phyloP scores from a whole-genome alignment of 2,113 vertebrate species.

The Eubucco bourcierii region DNA sequence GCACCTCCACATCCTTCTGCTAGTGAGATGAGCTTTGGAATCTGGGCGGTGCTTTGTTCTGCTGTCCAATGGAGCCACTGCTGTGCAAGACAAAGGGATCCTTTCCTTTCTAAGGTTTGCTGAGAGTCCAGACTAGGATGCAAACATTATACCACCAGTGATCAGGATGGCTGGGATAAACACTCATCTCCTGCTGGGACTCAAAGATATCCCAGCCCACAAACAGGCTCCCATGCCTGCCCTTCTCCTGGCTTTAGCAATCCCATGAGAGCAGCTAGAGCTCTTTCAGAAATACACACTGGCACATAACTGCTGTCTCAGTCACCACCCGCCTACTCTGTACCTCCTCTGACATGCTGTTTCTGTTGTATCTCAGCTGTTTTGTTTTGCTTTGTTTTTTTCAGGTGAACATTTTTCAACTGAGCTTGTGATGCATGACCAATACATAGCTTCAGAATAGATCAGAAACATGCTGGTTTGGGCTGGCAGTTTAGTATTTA shows the following conservation, averaged over 20 bases:
- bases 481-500: background rate
- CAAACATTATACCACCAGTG: background rate
- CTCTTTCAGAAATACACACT: background rate
- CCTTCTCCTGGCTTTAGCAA: background rate
- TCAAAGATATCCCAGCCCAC: background rate
- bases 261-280: background rate
- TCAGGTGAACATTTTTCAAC: background rate
- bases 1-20: too few species aligned
- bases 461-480: background rate
- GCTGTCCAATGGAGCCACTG: background rate
- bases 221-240: background rate
- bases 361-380: background rate
- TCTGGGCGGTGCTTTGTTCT: background rate
- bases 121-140: background rate
- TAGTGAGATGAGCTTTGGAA: background rate
- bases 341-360: background rate
- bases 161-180: background rate
- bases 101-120: background rate
- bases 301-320: background rate
- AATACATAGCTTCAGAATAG: background rate
- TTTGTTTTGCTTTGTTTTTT: background rate
- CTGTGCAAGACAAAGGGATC: background rate
- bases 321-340: background rate
- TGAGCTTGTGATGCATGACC: background rate
- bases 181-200: accelerated